These are phyloP conservation scores for Sipha maydis DNA, from an alignment of 2,888 invertebrate species.

Conservation along the genomic window DNA sequence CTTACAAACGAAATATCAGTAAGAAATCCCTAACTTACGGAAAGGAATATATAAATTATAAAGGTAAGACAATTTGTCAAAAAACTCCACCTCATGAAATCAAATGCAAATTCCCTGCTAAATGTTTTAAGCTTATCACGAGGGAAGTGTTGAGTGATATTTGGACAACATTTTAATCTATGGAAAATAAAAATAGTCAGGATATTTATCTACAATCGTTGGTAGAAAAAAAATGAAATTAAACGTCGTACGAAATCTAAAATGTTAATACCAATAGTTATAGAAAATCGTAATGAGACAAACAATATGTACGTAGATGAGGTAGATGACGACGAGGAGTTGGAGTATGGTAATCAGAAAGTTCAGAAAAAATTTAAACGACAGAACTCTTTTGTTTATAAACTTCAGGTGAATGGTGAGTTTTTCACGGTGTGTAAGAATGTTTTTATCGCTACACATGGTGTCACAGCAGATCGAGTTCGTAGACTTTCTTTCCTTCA, in stretches of 20 bases:
- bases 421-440: conserved; percentile 48
- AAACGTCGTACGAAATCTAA: conserved; percentile 34
- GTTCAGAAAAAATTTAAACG: conserved; percentile 3
- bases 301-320: no score
- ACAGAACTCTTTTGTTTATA: conserved; percentile 45
- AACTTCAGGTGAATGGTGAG: no score
- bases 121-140: conserved; percentile 24
- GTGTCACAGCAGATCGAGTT: conserved; percentile 50
- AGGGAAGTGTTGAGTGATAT: conserved; percentile 12
- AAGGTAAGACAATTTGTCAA: no score
- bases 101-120: conserved; percentile 27
- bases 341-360: conserved; percentile 21
- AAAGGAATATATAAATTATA: no score
- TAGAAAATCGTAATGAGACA: conserved; percentile 10
- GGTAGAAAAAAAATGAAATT: conserved; percentile 34
- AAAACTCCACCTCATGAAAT: no score
- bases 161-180: conserved; percentile 28
- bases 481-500: conserved; percentile 38
- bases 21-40: no score
- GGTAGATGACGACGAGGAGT: not conserved
- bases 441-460: conserved; percentile 29
- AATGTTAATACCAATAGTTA: no score
- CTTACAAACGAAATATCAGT: no score
- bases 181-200: conserved; percentile 41
- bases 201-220: conserved; percentile 39